A percentile compares a stretch with the other conserved stretches of the same genome.
These are phyloP conservation scores for Endotricha flammealis DNA, from an alignment of 2,888 invertebrate species.

Conservation along the genomic window DNA sequence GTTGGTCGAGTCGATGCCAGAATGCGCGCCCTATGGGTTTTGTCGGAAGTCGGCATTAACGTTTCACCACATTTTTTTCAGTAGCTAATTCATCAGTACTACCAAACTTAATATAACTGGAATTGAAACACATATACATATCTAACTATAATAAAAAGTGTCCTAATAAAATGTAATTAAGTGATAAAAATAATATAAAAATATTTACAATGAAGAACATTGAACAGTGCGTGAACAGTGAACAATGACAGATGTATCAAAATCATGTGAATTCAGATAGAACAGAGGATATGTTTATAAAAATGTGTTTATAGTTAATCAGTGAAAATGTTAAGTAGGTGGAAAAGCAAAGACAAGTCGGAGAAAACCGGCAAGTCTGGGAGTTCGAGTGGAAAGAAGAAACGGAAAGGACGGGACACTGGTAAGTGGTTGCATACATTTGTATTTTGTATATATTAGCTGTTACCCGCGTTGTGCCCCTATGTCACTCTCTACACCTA, in stretches of 20 bases:
- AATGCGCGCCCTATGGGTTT: no score
- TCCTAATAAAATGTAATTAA: conserved; percentile 11
- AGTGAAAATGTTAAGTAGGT: conserved; percentile 85
- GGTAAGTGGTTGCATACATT: conserved; percentile 70
- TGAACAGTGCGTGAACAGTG: background rate
- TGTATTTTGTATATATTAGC: no score
- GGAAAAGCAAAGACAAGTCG: conserved; percentile 91
- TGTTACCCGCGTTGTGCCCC: no score
- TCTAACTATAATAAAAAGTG: conserved; percentile 15
- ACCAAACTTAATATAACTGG: conserved; percentile 14
- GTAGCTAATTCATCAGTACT: conserved; percentile 7
- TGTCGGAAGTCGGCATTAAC: no score
- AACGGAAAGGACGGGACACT: conserved; percentile 90
- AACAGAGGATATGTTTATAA: conserved; percentile 6
- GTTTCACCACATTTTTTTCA: background rate
- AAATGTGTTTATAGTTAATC: conserved; percentile 12
- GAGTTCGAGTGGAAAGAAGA: conserved; percentile 84
- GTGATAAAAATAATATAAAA: conserved; percentile 11
- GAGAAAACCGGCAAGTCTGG: conserved; percentile 81
- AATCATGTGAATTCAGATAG: conserved; percentile 6
- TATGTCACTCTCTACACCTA: no score
- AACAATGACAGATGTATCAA: background rate
- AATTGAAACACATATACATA: conserved; percentile 20
- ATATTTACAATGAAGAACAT: conserved; percentile 3
- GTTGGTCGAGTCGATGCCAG: no score